A percentile compares a stretch with the other conserved stretches of the same genome.
These are phyloP conservation scores for Pegoplata infirma DNA, from an alignment of 2,888 invertebrate genomes.

Conservation along the genomic window DNA sequence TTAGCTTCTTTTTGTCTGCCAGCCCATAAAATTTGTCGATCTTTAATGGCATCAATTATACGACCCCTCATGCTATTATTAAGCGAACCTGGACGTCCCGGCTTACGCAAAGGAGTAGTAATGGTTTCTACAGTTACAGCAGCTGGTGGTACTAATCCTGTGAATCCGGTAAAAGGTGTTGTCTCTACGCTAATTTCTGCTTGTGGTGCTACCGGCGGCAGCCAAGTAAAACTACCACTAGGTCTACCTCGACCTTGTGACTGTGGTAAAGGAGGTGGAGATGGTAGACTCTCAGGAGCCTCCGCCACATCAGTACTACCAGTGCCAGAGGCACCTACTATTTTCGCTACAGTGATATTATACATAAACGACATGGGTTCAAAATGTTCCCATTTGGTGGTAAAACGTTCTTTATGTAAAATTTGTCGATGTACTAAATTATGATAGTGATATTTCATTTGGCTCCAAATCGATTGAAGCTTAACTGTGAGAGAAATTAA, in stretches of 20 bases:
- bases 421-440: constrained; percentile 74
- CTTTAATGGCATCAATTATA: constrained; percentile 73
- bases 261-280: constrained; percentile 65
- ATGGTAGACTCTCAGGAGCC: constrained; percentile 45
- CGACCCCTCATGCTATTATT: constrained; percentile 76
- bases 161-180: constrained; percentile 71
- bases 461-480: constrained; percentile 74
- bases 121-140: constrained; percentile 71
- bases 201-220: constrained; percentile 66
- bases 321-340: constrained; percentile 70
- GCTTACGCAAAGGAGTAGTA: constrained; percentile 71
- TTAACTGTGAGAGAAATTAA: constrained; percentile 66
- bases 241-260: constrained; percentile 73
- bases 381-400: constrained; percentile 75
- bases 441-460: constrained; percentile 75
- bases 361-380: constrained; percentile 76
- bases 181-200: constrained; percentile 60
- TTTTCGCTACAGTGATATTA: constrained; percentile 74
- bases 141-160: constrained; percentile 74
- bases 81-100: constrained; percentile 73
- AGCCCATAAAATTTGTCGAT: constrained; percentile 73
- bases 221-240: constrained; percentile 74
- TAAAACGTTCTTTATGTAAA: constrained; percentile 74
- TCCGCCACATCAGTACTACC: constrained; percentile 35
- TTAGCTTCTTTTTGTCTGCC: constrained; percentile 71